Conservation (phyloP, 2,888 invertebrate species). For the Apoderus coryli region DNA sequence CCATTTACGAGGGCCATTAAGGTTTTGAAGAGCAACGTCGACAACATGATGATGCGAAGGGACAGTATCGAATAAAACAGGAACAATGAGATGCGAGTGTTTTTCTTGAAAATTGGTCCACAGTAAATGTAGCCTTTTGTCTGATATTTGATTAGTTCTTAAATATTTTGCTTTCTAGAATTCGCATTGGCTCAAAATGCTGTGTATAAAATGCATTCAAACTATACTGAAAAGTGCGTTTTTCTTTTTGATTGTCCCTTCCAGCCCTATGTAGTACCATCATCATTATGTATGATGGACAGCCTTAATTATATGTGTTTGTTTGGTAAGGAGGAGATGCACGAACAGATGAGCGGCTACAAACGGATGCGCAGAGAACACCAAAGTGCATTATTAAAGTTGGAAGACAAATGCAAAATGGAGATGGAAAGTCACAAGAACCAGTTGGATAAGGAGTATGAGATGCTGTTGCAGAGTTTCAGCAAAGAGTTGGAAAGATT, state of each 20-base stretch:
- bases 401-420: conserved; percentile 89
- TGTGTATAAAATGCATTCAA: not conserved
- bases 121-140: too few relatives aligned
- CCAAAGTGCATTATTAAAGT: conserved; percentile 83
- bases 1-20: too few relatives aligned
- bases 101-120: too few relatives aligned
- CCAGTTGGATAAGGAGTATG: conserved; percentile 92
- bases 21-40: too few relatives aligned
- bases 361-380: conserved; percentile 96
- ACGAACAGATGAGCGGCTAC: conserved; percentile 98
- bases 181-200: too few relatives aligned
- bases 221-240: not conserved
- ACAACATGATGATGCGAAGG: too few relatives aligned
- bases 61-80: too few relatives aligned
- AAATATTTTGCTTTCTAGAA: too few relatives aligned
- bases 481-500: conserved; percentile 83
- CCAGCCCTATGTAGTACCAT: too few relatives aligned
- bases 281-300: conserved; percentile 6
- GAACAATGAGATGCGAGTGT: too few relatives aligned
- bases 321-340: conserved; percentile 94
- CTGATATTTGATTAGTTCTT: too few relatives aligned
- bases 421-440: conserved; percentile 96
- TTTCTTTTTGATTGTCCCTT: conserved; percentile 5
- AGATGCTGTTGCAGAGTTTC: conserved; percentile 79
- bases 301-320: conserved; percentile 13